phyloP scores from a whole-genome alignment of 2,888 invertebrate species.

The Plebejus anna region DNA sequence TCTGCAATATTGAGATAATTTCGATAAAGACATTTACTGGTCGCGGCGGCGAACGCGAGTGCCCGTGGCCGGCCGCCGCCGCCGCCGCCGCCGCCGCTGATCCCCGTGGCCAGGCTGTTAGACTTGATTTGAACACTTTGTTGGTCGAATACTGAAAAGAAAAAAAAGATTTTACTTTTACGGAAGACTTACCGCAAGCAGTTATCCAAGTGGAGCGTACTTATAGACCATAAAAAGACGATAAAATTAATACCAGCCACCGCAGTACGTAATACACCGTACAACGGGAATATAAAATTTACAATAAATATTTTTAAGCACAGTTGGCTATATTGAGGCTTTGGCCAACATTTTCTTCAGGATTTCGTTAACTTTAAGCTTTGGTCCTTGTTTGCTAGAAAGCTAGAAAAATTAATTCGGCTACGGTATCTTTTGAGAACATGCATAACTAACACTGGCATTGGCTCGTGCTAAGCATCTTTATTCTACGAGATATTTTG shows the following conservation, averaged over 20 bases:
- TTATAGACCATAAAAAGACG: background rate
- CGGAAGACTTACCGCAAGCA: background rate
- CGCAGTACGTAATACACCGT: background rate
- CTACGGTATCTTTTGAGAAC: too few relatives aligned
- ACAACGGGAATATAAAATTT: background rate
- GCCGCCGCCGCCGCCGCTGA: too few relatives aligned
- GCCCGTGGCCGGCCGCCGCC: too few relatives aligned
- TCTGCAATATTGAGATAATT: too few relatives aligned
- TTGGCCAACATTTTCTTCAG: background rate
- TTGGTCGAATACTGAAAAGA: background rate
- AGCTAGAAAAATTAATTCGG: background rate
- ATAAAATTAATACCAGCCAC: conserved; percentile 6
- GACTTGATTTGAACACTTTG: background rate
- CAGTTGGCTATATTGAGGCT: background rate
- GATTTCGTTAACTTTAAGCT: background rate
- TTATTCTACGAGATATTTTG: too few relatives aligned
- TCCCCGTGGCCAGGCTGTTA: background rate
- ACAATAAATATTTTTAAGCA: background rate
- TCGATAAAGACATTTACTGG: too few relatives aligned
- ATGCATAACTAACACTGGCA: too few relatives aligned
- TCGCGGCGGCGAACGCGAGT: too few relatives aligned
- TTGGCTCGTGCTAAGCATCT: too few relatives aligned
- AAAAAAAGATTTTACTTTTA: background rate
- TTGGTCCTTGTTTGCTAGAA: background rate
- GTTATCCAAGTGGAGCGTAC: background rate